Conservation (phyloP, 2,888 invertebrate species). For the Pteria penguin region DNA sequence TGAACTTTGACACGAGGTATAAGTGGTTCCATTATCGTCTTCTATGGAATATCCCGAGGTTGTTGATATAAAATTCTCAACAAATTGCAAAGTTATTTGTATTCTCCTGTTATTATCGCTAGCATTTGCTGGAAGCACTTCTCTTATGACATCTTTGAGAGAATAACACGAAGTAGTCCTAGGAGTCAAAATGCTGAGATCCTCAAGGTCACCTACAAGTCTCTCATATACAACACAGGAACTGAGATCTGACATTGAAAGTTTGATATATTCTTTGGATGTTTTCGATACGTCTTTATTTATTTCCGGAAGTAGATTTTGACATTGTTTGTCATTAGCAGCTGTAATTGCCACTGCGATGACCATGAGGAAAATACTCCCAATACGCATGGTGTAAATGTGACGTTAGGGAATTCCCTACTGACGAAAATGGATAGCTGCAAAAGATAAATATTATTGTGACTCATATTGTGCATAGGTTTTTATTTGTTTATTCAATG, state of each 20-base stretch:
- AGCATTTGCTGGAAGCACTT: neutral
- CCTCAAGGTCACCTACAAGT: slow-evolving; percentile 9
- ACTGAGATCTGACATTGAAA: neutral
- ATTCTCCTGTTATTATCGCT: neutral
- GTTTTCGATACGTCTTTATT: neutral
- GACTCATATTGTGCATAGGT: no score
- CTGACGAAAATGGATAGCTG: no score
- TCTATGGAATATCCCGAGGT: neutral
- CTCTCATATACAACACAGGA: slow-evolving; percentile 12
- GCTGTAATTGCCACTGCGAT: no score
- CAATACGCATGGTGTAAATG: no score
- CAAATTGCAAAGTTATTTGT: neutral
- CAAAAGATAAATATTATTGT: no score
- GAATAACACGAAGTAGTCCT: slow-evolving; percentile 20
- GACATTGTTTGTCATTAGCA: no score
- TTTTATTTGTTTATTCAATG: no score
- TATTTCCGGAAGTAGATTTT: neutral
- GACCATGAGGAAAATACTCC: no score
- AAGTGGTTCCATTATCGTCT: neutral
- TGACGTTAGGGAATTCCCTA: no score
- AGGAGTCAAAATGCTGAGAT: slow-evolving; percentile 20
- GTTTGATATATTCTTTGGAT: neutral
- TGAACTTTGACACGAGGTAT: neutral
- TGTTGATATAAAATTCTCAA: slow-evolving; percentile 2
- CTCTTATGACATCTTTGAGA: slow-evolving; percentile 1